phyloP scores from a whole-genome alignment of 2,888 invertebrate species.

The Gymnocheta viridis region DNA sequence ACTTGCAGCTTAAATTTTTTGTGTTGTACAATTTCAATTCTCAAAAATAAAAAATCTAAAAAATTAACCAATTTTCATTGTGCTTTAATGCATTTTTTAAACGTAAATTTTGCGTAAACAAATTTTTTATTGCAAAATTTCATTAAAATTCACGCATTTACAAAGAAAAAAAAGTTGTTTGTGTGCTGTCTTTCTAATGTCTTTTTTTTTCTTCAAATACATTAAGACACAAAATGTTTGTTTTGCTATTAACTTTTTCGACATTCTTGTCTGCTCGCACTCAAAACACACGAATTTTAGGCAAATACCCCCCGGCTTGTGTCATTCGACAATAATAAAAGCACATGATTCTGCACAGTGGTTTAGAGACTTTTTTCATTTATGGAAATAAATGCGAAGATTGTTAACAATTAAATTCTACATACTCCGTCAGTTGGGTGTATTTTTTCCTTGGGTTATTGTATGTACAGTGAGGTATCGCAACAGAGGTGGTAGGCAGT shows the following conservation, averaged over 20 bases:
- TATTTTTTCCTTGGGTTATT: no score
- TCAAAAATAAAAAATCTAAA: background rate
- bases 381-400: no score
- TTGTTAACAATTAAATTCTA: no score
- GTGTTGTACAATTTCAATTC: background rate
- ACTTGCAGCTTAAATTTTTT: background rate
- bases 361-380: no score
- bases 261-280: constrained; percentile 38
- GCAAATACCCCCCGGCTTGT: constrained; percentile 20
- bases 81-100: background rate
- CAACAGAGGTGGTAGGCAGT: no score
- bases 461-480: no score
- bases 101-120: background rate
- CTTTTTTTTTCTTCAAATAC: background rate
- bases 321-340: constrained; percentile 24
- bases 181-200: background rate
- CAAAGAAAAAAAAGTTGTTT: background rate
- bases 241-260: constrained; percentile 60
- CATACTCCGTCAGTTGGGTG: no score
- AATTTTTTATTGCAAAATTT: constrained; percentile 46
- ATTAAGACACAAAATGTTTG: background rate
- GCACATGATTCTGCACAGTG: background rate
- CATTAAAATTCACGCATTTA: constrained; percentile 9
- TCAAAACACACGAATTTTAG: background rate
- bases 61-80: constrained; percentile 43